Evolutionary conservation across 2,888 invertebrate species (phyloP).

Genomic region (Kryphioiulus occultus): DNA sequence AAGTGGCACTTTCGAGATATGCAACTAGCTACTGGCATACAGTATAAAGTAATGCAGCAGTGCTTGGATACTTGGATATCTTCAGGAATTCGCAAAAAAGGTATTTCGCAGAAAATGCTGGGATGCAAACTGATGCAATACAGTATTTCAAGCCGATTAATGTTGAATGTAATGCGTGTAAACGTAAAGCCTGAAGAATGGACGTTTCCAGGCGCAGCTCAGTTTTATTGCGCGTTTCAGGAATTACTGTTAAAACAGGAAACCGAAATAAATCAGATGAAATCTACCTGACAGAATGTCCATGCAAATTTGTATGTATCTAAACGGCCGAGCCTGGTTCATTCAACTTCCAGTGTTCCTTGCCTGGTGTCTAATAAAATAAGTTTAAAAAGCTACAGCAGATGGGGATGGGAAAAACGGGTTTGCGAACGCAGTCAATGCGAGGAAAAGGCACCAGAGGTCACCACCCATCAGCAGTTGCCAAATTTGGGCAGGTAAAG

Average conservation of each 20-base stretch:
- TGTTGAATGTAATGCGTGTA: no score
- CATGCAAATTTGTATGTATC: neutral
- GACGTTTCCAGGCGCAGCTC: neutral
- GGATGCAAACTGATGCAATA: no score
- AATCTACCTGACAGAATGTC: neutral
- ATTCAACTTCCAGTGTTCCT: neutral
- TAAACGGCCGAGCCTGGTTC: neutral
- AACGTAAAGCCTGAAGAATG: neutral
- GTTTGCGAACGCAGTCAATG: neutral
- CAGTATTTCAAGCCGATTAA: no score
- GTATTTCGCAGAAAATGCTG: no score
- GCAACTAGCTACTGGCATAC: no score
- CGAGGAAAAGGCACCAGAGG: neutral
- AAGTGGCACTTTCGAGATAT: no score
- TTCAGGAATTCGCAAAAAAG: no score
- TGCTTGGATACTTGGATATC: no score
- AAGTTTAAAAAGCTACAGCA: neutral
- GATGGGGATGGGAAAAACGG: neutral
- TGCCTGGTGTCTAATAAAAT: neutral
- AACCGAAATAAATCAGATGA: conserved; percentile 9
- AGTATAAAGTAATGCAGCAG: no score
- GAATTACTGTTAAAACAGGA: neutral
- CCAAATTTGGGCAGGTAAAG: neutral
- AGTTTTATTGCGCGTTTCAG: no score
- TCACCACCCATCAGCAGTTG: neutral